These are phyloP conservation scores for Cladorhizidae sp. DNA, from an alignment of 37 sponge, comb jelly and placozoan species.

Conservation along the genomic window DNA sequence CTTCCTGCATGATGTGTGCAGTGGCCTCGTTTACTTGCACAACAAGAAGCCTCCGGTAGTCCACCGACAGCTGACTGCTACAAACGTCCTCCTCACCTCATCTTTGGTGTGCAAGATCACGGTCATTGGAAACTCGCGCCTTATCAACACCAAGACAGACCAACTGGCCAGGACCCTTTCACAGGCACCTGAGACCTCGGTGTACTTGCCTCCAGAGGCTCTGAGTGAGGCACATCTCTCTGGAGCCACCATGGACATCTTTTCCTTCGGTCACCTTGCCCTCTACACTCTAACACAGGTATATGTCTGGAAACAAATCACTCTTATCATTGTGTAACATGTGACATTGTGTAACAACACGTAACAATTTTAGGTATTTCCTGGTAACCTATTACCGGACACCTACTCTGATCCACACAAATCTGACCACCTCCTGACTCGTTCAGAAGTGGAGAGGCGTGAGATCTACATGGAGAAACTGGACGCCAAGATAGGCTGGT, in stretches of 20 bases:
- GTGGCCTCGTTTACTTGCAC: neutral
- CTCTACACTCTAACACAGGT: constrained; percentile 15
- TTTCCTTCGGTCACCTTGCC: constrained; percentile 1
- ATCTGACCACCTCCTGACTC: constrained; percentile 3
- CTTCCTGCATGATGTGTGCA: neutral
- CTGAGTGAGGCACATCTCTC: neutral
- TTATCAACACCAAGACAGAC: neutral
- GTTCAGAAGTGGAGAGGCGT: constrained; percentile 28
- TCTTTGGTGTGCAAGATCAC: neutral
- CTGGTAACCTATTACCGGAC: constrained; percentile 7
- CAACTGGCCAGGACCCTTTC: neutral
- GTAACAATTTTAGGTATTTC: constrained; percentile 5
- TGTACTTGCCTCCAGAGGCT: constrained; percentile 22
- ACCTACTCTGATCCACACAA: constrained; percentile 7
- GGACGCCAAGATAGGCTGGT: neutral
- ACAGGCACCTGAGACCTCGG: neutral
- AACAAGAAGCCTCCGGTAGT: neutral
- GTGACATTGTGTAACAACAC: neutral
- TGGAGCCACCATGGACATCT: neutral
- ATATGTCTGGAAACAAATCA: neutral
- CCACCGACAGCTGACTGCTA: constrained; percentile 6
- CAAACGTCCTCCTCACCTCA: constrained; percentile 5
- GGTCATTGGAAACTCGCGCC: neutral
- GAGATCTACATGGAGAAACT: neutral
- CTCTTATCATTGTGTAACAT: neutral